Percentiles rank a stretch among this genome's conserved stretches.
phyloP scores from a whole-genome alignment of 2,113 vertebrate species.

The Neotragus moschatus region DNA sequence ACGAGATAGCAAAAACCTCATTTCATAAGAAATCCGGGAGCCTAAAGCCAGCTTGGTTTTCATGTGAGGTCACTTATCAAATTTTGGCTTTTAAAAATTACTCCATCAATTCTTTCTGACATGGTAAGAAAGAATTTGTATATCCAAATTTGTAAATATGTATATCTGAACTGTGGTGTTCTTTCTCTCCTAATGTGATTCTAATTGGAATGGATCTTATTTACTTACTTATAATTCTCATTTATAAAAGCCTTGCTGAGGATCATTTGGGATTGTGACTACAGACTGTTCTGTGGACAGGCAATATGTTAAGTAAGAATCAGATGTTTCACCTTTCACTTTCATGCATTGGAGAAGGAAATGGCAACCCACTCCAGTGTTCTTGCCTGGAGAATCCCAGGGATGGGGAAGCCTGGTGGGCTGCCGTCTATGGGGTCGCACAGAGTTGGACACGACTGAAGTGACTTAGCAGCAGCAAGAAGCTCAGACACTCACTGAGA shows the following conservation, averaged over 20 bases:
- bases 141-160: no score
- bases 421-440: no score
- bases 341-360: no score
- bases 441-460: no score
- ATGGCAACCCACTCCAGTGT: no score
- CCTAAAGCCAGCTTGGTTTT: background rate
- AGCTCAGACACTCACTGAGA: background rate
- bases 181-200: background rate
- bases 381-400: no score
- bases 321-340: no score
- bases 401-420: no score
- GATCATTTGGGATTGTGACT: background rate
- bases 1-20: background rate
- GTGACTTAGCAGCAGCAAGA: no score
- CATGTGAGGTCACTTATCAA: background rate
- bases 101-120: background rate
- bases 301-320: background rate
- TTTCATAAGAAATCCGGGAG: background rate
- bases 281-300: background rate
- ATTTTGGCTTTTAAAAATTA: slow-evolving; percentile 1
- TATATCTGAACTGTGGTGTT: background rate
- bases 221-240: background rate
- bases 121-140: no score
- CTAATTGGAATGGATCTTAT: background rate
- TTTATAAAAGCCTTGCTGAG: background rate